Base-by-base conservation (phyloP, 2,113 vertebrate genomes). In the Gnathonemus echidnorhynchus region DNA sequence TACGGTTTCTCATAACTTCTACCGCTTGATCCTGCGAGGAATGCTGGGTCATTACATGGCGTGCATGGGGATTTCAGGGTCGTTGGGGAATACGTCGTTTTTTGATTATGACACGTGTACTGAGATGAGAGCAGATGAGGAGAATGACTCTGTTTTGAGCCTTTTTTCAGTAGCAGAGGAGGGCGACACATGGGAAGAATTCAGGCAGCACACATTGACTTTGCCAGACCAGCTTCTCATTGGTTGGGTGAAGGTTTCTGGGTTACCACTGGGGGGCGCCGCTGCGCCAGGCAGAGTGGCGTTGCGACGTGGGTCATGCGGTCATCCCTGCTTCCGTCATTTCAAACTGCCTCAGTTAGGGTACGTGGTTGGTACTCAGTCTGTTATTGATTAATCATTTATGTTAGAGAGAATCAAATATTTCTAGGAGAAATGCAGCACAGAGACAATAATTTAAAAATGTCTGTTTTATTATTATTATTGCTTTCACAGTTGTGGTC, bases 221-320 rank as follows among this genome's bases (percentile, higher is more conserved):
- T 87, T 27, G 39, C 80, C 66, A 90, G 6, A 77, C 90, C 88
- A 46, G 62, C 21, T 35, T 89, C 84, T 91, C 90, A 92, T 92
- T 93, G 92, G 91, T 90, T 92, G 91, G 89, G 87, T 66, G 87
- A 56, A 84, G 88, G 91, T 92, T 93, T 92, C 91, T 93, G 91
- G 90, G 91, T 92, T 93, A 92, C 87, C 89, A 88, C 89, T 91
- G 48, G 66, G 92, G 88, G 92, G 90, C 56, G 88, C 86, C 56
- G 91, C 88, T n/a, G 80, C 19, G 86, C 70, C 52, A 9, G 3
- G 58, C 45, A 85, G 53, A 39, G 83, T 39, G 77, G 39, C 88
- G 13, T 52, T 53, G 6, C 8, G 19, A 58, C 31, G 24, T 48
- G 35, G 58, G 42, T 31, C 19, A 17, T 31, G 89, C 39, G 39